These are phyloP conservation scores for Leiothrix lutea DNA, from an alignment of 2,113 vertebrate genomes.

Conservation along the genomic window DNA sequence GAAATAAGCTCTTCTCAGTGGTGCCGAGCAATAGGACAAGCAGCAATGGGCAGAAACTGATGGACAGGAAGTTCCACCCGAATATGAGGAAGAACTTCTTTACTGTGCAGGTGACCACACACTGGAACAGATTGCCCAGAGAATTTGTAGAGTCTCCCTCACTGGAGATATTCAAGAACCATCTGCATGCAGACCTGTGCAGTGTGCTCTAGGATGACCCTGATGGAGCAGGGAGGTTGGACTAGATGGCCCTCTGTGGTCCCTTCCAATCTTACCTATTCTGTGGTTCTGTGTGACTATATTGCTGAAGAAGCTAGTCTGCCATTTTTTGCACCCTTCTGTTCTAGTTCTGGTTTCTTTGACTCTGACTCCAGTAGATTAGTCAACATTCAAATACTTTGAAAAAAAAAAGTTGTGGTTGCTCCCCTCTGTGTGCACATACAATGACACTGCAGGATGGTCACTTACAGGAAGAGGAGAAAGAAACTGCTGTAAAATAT, in stretches of 20 bases:
- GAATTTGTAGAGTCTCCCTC: not conserved
- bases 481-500: not conserved
- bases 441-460: rapidly evolving
- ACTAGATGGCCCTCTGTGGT: not conserved
- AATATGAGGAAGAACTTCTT: not conserved
- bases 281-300: not conserved
- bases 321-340: not conserved
- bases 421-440: not conserved
- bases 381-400: not conserved
- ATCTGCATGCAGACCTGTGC: not conserved
- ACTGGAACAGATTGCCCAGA: not conserved
- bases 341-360: not conserved
- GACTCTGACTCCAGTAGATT: not conserved
- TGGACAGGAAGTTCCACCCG: not conserved
- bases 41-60: not conserved
- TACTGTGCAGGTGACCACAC: not conserved
- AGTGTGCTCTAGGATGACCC: not conserved
- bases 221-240: not conserved
- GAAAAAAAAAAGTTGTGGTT: not conserved
- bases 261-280: not conserved
- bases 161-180: not conserved
- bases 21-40: not conserved
- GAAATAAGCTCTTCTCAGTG: not conserved
- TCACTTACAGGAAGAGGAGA: not conserved
- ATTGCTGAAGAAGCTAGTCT: not conserved